Percentiles rank a stretch among this genome's conserved stretches.
Evolutionary conservation across 2,797 vertebrate species (phyloP).

Genomic region (Monodelphis domestica): DNA sequence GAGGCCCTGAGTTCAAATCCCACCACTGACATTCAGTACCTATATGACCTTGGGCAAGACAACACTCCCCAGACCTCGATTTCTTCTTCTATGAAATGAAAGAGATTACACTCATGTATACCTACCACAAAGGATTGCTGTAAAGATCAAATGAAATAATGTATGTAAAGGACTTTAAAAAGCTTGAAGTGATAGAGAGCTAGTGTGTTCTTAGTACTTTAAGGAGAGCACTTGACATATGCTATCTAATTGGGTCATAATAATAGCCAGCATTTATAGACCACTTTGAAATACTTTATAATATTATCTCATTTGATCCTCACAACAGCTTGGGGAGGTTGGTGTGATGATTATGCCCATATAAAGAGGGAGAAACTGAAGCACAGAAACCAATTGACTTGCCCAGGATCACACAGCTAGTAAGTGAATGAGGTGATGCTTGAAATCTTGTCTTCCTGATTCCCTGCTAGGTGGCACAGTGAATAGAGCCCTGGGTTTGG

Average conservation of each 20-base stretch:
- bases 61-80: neutral
- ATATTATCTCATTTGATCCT: neutral
- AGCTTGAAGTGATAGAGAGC: neutral
- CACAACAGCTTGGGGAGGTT: neutral
- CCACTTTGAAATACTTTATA: neutral
- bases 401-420: neutral
- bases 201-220: neutral
- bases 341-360: neutral
- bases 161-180: neutral
- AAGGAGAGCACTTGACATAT: neutral
- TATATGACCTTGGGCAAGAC: neutral
- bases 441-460: neutral
- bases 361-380: neutral
- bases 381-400: neutral
- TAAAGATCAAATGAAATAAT: neutral
- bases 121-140: neutral
- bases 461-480: too few species aligned
- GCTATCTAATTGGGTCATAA: neutral
- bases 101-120: neutral
- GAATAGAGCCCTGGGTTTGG: too few species aligned
- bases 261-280: neutral
- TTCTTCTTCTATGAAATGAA: neutral
- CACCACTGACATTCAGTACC: neutral
- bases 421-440: neutral
- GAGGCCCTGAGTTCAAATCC: neutral